Conservation (phyloP, 2,797 vertebrate species). For the Schizopygopsis malacanthus region DNA sequence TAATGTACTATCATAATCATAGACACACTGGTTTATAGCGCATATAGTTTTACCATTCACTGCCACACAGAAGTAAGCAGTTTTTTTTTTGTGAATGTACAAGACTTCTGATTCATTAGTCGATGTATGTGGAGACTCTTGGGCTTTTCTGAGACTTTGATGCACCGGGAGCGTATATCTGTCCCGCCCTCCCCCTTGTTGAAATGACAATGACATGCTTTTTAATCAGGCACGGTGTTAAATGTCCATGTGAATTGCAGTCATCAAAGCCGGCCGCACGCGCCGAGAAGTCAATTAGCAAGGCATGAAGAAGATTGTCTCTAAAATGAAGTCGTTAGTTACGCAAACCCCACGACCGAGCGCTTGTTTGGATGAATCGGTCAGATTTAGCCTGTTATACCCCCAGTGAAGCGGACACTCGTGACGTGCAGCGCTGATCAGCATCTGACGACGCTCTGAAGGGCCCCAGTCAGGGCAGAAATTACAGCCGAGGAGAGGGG, state of each 20-base stretch:
- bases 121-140: constrained; percentile 61
- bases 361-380: constrained; percentile 79
- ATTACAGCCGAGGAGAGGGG: constrained; percentile 84
- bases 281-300: constrained; percentile 60
- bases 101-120: background rate
- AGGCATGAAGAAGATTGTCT: constrained; percentile 80
- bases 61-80: background rate
- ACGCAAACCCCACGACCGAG: constrained; percentile 81
- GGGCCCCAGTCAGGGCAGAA: constrained; percentile 84
- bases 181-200: constrained; percentile 70
- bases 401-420: constrained; percentile 66
- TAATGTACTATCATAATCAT: no score
- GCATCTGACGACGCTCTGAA: constrained; percentile 79
- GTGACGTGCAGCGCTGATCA: constrained; percentile 76
- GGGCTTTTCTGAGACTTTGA: constrained; percentile 72
- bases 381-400: constrained; percentile 75
- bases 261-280: constrained; percentile 75
- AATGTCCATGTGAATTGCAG: constrained; percentile 75
- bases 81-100: background rate
- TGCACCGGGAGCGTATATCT: constrained; percentile 63
- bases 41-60: background rate
- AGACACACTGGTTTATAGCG: no score
- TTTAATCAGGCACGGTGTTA: constrained; percentile 78
- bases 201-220: constrained; percentile 76
- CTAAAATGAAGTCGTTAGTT: constrained; percentile 85